Conservation (phyloP, 53 echinoderm and acorn worm species). For the Echinarachnius parma region DNA sequence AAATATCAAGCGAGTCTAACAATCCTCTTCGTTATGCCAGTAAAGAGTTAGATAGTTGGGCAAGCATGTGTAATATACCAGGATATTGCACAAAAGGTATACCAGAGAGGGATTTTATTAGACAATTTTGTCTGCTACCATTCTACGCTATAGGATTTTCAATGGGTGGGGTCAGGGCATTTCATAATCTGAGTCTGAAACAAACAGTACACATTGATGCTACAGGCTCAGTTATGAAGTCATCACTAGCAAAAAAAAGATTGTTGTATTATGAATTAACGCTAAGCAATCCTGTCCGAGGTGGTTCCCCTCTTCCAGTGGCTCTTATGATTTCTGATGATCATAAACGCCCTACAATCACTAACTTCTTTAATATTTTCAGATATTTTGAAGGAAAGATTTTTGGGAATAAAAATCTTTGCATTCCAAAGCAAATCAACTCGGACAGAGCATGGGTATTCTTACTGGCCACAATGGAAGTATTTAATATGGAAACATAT, state of each 20-base stretch:
- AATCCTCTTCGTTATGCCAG: background rate
- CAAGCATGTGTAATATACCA: background rate
- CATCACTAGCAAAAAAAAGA: background rate
- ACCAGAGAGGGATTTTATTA: background rate
- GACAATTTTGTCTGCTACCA: background rate
- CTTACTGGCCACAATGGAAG: background rate
- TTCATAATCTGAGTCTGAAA: background rate
- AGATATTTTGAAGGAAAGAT: background rate
- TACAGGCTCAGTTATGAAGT: background rate
- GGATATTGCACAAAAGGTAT: background rate
- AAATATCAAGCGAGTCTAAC: slow-evolving; percentile 16
- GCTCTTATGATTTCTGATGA: slow-evolving; percentile 8
- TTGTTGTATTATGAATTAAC: slow-evolving; percentile 9
- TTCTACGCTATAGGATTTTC: background rate
- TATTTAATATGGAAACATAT: slow-evolving; percentile 3
- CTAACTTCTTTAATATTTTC: background rate
- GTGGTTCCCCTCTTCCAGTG: slow-evolving; percentile 4
- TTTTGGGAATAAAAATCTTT: background rate
- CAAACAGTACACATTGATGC: background rate
- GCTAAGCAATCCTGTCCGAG: background rate
- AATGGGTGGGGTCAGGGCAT: background rate
- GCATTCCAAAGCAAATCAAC: slow-evolving; percentile 1
- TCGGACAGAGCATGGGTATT: slow-evolving; percentile 15
- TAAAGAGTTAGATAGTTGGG: slow-evolving; percentile 8
- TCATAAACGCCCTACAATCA: slow-evolving; percentile 5